These are phyloP conservation scores for Heteromormyrus szaboi DNA, from an alignment of 2,797 vertebrate species.

Conservation along the genomic window DNA sequence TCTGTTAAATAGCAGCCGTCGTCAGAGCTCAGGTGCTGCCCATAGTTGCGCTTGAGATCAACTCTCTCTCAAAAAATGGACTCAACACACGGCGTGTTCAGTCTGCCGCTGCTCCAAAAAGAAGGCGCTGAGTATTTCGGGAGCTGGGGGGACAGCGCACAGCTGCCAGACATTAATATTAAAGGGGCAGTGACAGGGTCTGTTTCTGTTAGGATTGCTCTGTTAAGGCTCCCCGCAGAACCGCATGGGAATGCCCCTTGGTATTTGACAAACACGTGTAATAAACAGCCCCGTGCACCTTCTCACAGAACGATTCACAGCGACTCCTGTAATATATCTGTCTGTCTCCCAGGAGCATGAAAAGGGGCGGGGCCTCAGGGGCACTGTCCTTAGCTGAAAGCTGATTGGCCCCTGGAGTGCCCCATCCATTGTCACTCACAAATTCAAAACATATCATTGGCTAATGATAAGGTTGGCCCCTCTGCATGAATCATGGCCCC, in stretches of 20 bases:
- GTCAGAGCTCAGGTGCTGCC: background rate
- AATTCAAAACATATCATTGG: background rate
- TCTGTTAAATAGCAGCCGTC: constrained; percentile 33
- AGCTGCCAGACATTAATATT: constrained; percentile 59
- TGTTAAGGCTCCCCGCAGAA: constrained; percentile 37
- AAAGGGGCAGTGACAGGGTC: constrained; percentile 52
- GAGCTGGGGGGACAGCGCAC: constrained; percentile 38
- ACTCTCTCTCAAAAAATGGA: constrained; percentile 35
- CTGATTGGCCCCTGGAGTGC: background rate
- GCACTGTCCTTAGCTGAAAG: background rate
- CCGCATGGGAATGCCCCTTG: constrained; percentile 57
- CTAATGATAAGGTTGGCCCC: background rate
- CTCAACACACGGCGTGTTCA: constrained; percentile 36
- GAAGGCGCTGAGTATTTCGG: constrained; percentile 54
- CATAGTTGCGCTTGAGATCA: constrained; percentile 40
- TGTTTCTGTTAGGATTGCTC: constrained; percentile 51
- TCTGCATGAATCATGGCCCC: background rate
- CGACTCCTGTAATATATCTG: background rate
- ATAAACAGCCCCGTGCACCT: constrained; percentile 34
- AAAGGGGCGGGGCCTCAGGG: background rate
- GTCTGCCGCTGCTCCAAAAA: constrained; percentile 42
- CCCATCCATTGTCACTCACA: background rate
- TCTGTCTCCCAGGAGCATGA: background rate
- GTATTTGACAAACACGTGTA: constrained; percentile 56
- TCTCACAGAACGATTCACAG: constrained; percentile 18